A percentile compares a stretch with the other conserved stretches of the same genome.
Evolutionary conservation across 2,797 vertebrate species (phyloP).

Genomic region (Columba guinea): DNA sequence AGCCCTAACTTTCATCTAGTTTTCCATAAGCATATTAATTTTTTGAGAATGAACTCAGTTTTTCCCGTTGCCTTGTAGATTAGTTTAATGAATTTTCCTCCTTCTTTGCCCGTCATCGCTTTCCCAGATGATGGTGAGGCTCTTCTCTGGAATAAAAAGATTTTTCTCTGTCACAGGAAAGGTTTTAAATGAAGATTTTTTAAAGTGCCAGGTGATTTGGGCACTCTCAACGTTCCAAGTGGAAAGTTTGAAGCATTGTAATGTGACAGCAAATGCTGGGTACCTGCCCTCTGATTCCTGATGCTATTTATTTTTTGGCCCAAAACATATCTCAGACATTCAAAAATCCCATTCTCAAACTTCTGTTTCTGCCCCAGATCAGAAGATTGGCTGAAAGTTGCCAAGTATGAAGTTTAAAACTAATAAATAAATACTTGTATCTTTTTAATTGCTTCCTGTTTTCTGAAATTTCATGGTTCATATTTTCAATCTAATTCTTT

Average conservation of each 20-base stretch:
- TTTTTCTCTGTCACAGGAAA: not conserved
- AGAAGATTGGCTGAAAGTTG: not conserved
- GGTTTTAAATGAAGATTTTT: not conserved
- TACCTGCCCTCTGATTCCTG: not conserved
- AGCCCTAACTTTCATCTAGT: not conserved
- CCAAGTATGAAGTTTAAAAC: not conserved
- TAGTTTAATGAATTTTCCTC: conserved; percentile 26
- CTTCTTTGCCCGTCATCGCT: not conserved
- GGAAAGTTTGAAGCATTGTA: not conserved
- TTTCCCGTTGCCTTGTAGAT: conserved; percentile 19
- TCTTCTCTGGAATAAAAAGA: not conserved
- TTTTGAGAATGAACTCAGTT: not conserved
- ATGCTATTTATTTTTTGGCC: not conserved
- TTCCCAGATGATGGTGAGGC: not conserved
- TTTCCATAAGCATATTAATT: not conserved
- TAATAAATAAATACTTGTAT: not conserved
- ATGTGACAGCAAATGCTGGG: not conserved
- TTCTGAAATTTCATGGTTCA: not conserved
- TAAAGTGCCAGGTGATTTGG: not conserved
- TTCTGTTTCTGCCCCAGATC: not conserved
- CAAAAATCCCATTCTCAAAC: not conserved
- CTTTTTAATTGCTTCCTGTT: not conserved
- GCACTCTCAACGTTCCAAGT: not conserved
- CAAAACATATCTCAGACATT: not conserved
- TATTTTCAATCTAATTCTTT: not conserved